Evolutionary conservation across 2,113 vertebrate genomes (phyloP).

Genomic region (Seriola dumerili): DNA sequence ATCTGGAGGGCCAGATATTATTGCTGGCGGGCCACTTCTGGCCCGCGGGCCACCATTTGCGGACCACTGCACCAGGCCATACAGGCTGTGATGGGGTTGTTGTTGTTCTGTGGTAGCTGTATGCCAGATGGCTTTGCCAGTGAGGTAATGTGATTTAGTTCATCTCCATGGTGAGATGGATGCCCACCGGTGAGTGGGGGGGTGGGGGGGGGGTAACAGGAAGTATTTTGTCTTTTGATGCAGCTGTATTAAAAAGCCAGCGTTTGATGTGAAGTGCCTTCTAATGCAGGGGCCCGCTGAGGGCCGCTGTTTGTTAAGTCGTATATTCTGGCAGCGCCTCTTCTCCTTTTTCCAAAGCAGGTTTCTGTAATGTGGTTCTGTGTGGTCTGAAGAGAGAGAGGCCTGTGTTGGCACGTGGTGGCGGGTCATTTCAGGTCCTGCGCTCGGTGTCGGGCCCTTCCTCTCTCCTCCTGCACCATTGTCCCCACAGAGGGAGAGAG

Average conservation of each 20-base stretch:
- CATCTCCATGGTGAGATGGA: constrained; percentile 24
- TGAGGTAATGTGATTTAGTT: constrained; percentile 51
- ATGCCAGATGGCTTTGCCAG: constrained; percentile 28
- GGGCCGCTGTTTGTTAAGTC: constrained; percentile 8
- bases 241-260: constrained; percentile 21
- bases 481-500: constrained; percentile 25
- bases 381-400: constrained; percentile 51
- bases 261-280: constrained; percentile 38
- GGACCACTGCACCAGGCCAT: neutral
- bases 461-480: constrained; percentile 43
- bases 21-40: no score
- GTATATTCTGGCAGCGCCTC: neutral
- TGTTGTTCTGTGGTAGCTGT: constrained; percentile 28
- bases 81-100: neutral
- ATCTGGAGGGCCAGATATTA: no score
- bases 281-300: constrained; percentile 7
- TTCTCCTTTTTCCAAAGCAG: neutral
- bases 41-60: no score
- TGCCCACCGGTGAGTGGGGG: neutral
- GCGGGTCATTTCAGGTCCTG: constrained; percentile 59
- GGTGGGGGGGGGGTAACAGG: neutral
- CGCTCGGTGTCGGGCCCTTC: constrained; percentile 25
- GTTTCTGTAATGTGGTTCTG: constrained; percentile 26
- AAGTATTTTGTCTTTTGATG: constrained; percentile 19
- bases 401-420: constrained; percentile 54